Evolutionary conservation across 2,113 vertebrate species (phyloP).

Genomic region (Trochalopteron elliotii): DNA sequence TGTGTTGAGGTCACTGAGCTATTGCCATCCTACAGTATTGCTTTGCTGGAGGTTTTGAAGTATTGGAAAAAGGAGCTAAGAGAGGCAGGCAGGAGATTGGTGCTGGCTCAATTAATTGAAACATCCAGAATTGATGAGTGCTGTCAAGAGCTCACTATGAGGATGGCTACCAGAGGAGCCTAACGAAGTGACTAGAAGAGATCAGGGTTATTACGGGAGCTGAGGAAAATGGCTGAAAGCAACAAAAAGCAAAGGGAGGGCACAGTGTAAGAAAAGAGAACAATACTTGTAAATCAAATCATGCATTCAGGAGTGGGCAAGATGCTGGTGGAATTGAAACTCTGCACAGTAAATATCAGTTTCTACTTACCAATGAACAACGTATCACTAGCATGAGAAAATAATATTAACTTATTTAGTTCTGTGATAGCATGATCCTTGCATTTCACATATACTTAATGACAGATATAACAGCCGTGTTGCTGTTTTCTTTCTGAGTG

Average conservation of each 20-base stretch:
- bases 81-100: conserved; percentile 10
- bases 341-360: neutral
- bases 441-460: neutral
- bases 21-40: neutral
- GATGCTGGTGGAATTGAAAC: neutral
- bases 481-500: neutral
- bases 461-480: neutral
- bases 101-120: conserved; percentile 53
- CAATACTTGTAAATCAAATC: neutral
- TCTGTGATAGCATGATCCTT: neutral
- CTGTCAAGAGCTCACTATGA: conserved; percentile 44
- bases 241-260: neutral
- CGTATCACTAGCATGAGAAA: neutral
- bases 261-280: neutral
- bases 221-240: conserved; percentile 23
- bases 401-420: neutral
- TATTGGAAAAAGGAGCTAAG: neutral
- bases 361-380: neutral
- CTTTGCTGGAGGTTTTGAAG: neutral
- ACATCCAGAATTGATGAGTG: conserved; percentile 50
- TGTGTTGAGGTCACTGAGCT: neutral
- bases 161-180: neutral
- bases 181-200: conserved; percentile 44
- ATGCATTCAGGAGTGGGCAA: neutral
- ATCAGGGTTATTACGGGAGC: conserved; percentile 48